Evolutionary conservation across 92 coral and sea anemone genomes (phyloP), one percentile per base, ranked within the genome.

Genomic region (Plumapathes pennacea): DNA sequence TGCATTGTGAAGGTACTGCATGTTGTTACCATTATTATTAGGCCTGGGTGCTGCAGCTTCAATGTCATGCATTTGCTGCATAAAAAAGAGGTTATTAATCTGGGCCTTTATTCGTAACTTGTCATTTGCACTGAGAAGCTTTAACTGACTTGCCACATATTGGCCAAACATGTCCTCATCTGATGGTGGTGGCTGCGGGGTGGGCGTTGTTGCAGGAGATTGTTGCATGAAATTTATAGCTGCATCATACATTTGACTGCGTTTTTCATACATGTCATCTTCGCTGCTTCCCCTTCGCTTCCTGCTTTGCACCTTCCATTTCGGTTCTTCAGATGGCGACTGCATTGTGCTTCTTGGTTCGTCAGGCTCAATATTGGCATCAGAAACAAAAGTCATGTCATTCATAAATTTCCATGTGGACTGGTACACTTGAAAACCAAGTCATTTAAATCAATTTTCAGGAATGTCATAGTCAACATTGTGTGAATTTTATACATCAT

Each of bases 121-220:
- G 13, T 30, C 18, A 4, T 42, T 32, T 26, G 36, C 25, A 30
- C 46, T 54, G 14, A 56, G 65, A 7, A 69, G 66, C 32, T 69
- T 56, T 20, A 56, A 29, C 37, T 69, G 76, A 34, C 76, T 56
- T 10, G 76, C 67, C 5, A 68, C 66, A 32, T 68, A 56, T 57
- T 56, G 66, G 25, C 66, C 76, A 41, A 68, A 68, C 76, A 54
- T 55, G 65, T 56, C 76, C 36, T 68, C 66, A 7, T 55, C 67
- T 20, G 46, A 54, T 43, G 11, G 50, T 29, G 66, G 49, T 30
- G 28, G 75, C n/a, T 30, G 12, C 15, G 73, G 28, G 14, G 45
- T 11, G 31, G 38, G 34, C n/a, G 53, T 27, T 63, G 71, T 30
- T 25, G 41, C 45, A 32, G 71, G 37, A 25, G 14, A 20, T 34